phyloP scores from a whole-genome alignment of 2,888 invertebrate genomes.

The Tuta absoluta region DNA sequence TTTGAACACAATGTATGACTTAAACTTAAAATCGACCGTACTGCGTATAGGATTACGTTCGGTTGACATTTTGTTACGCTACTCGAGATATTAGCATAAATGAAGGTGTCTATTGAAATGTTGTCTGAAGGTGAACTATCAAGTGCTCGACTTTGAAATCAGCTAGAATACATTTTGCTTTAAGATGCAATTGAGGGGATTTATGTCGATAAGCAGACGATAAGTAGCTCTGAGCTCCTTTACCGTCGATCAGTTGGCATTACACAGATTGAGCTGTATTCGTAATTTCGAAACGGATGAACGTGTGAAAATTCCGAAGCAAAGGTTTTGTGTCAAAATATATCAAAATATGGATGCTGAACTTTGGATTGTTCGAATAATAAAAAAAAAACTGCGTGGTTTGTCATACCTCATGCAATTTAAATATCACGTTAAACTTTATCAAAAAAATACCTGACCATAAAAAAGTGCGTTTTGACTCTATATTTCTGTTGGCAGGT shows the following conservation, averaged over 20 bases:
- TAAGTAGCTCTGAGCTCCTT: not conserved
- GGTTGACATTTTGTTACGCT: constrained; percentile 62
- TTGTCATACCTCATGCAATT: too few relatives aligned
- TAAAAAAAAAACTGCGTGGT: too few relatives aligned
- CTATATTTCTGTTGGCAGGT: too few relatives aligned
- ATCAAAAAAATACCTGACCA: too few relatives aligned
- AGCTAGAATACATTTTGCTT: constrained; percentile 7
- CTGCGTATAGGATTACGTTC: constrained; percentile 54
- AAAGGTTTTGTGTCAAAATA: too few relatives aligned
- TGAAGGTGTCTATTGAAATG: constrained; percentile 50
- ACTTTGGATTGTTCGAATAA: too few relatives aligned
- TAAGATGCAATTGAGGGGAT: not conserved
- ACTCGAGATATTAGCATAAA: constrained; percentile 63
- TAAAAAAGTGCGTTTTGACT: too few relatives aligned
- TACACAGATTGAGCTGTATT: not conserved
- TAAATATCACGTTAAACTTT: too few relatives aligned
- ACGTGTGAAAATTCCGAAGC: not conserved
- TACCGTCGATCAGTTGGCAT: not conserved
- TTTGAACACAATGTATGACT: not conserved
- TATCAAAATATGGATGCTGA: too few relatives aligned
- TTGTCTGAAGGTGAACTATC: constrained; percentile 28
- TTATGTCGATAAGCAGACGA: not conserved
- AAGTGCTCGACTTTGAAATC: constrained; percentile 19
- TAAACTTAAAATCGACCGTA: constrained; percentile 7
- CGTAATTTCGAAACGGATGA: not conserved